Evolutionary conservation across 2,113 vertebrate species (phyloP).

Genomic region (Oryctolagus cuniculus): mOryCun1.1 NC_091437.1:6073001-6073500

Average conservation of each 20-base stretch:
- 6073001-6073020: neutral
- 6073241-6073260: neutral
- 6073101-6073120: neutral
- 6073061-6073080: neutral
- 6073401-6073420: conserved; percentile 26
- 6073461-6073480: neutral
- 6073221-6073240: neutral
- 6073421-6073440: conserved; percentile 48
- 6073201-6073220: neutral
- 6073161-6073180: neutral
- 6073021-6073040: neutral
- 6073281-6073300: neutral
- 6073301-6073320: neutral
- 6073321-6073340: neutral
- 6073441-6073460: conserved; percentile 24
- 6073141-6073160: neutral
- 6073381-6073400: neutral
- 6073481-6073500: neutral
- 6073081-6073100: neutral
- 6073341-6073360: conserved; percentile 17
- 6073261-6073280: neutral
- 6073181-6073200: neutral
- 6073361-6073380: conserved; percentile 2
- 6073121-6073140: neutral
- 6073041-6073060: neutral